Conservation (phyloP, 30 jellyfish, hydroid and myxozoan genomes). For the Hydra vulgaris region DNA sequence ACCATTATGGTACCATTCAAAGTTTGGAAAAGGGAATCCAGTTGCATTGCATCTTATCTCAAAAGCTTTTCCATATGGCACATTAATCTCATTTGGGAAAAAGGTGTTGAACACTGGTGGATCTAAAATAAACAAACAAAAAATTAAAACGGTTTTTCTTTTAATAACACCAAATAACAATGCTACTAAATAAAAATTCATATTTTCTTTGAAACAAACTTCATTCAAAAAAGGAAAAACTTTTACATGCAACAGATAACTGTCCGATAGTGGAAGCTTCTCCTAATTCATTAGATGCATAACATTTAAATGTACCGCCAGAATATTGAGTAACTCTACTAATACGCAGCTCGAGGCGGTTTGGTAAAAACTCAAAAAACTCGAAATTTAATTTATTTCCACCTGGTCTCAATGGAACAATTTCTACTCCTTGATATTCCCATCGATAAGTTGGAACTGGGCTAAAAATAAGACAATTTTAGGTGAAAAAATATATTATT, state of each 20-base stretch:
- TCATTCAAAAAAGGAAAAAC: not conserved
- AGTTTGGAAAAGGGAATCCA: slow-evolving; percentile 52
- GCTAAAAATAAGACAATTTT: not conserved
- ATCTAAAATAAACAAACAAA: slow-evolving; percentile 20
- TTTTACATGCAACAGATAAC: slow-evolving; percentile 10
- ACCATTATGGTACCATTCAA: slow-evolving; percentile 76
- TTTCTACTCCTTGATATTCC: slow-evolving; percentile 21
- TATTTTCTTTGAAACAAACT: not conserved
- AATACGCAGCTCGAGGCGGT: slow-evolving; percentile 13
- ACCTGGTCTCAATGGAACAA: not conserved
- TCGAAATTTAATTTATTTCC: slow-evolving; percentile 21
- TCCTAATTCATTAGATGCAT: slow-evolving; percentile 8
- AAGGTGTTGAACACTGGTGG: slow-evolving; percentile 52
- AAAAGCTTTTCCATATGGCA: slow-evolving; percentile 34
- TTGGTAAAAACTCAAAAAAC: slow-evolving; percentile 11
- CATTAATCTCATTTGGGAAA: slow-evolving; percentile 35
- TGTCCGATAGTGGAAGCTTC: slow-evolving; percentile 10
- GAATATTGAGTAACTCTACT: slow-evolving; percentile 12
- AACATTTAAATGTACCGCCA: slow-evolving; percentile 28
- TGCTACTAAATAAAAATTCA: no score
- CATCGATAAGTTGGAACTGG: slow-evolving; percentile 15
- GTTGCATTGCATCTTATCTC: slow-evolving; percentile 51
- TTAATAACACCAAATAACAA: no score
- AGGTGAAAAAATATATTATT: no score
- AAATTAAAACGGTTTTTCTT: no score